Evolutionary conservation across 2,888 invertebrate genomes (phyloP), one percentile per base, ranked within the genome.

Genomic region (Tiliacea aurago): DNA sequence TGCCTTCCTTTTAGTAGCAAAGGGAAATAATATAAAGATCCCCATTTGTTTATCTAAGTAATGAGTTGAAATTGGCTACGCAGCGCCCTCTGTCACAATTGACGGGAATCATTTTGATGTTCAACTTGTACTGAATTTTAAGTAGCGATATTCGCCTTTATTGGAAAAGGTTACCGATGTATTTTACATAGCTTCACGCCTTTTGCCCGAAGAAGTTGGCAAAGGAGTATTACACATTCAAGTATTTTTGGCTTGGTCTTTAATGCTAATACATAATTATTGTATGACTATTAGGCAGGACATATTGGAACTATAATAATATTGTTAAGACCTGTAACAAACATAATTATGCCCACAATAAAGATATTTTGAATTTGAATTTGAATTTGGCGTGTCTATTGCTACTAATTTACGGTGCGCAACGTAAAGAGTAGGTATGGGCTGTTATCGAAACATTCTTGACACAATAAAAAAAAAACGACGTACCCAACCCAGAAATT

Each of bases 101-200:
- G n/a, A 45, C 33, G 41, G 33, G 28, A 18, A 41, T n/a, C n/a
- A 13, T 62, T 18, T 63, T 63, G 33, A 45, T 51, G 13, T 53
- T 7, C 33, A n/a, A n/a, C 53, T 9, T 55, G 53, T n/a, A 15
- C 62, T 53, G 70, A 55, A 63, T 70, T 55, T 55, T 13, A 70
- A 70, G 23, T 47, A n/a, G 33, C 1, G 6, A 58, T 20, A 6
- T 33, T 33, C 33, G 20, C 6, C 33, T 20, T 6, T 58, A 11
- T 20, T 33, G 6, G 2, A 33, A 20, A 58, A 1, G 56, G 10
- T 33, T 56, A 10, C 18, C 18, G 56, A 33, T 56, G 28, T 56
- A 10, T 2, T 55, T 10, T 56, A 18, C 18, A 56, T 33, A 18
- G 18, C 56, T 28, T 56, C 10, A 33, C 18, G 10, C 18, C 28